Evolutionary conservation across 2,888 invertebrate genomes (phyloP), one percentile per base, ranked within the genome.

Genomic region (Drosophila atripex): DNA sequence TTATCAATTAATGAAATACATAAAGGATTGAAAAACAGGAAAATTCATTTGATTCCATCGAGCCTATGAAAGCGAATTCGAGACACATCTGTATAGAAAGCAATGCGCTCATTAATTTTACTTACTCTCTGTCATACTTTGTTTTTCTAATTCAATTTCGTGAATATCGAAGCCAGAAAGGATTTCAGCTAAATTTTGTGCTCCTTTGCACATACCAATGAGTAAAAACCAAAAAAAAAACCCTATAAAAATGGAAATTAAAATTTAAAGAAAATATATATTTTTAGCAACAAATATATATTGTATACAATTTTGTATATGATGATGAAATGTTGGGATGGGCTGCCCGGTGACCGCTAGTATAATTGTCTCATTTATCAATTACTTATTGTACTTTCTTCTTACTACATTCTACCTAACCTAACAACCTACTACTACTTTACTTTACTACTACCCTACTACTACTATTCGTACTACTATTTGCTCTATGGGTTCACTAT

Each of bases 321-420:
- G 86, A 88, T 88, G 86, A 89, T 84, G 85, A 90, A 89, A 90
- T 91, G 91, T 91, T 91, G 91, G 91, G 91, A 91, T 91, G 91
- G 91, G 91, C 91, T 91, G 91, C 91, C 91, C 91, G 91, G 90
- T 91, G 90, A 91, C 90, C 91, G 90, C 91, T 91, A 90, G 90
- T 90, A 90, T 90, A 90, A 88, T 89, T 89, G 84, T 88, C 86
- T 78, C 75, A 85, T 86, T 84, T 82, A 89, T 88, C 80, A 89
- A 88, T 89, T 89, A 88, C 87, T 88, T 88, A 80, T 71, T 79
- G 88, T 87, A 78, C 87, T 85, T 77, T 82, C 86, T 82, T 82
- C 86, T 82, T 80, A 76, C 77, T 82, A 74, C 78, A 79, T 73
- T 73, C 73, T 73, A 79, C 83, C 78, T 79, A 73, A 83, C 85